Percentiles rank a stretch among this genome's conserved stretches.
Evolutionary conservation across 2,797 vertebrate genomes (phyloP).

Genomic region (Trachurus trachurus): DNA sequence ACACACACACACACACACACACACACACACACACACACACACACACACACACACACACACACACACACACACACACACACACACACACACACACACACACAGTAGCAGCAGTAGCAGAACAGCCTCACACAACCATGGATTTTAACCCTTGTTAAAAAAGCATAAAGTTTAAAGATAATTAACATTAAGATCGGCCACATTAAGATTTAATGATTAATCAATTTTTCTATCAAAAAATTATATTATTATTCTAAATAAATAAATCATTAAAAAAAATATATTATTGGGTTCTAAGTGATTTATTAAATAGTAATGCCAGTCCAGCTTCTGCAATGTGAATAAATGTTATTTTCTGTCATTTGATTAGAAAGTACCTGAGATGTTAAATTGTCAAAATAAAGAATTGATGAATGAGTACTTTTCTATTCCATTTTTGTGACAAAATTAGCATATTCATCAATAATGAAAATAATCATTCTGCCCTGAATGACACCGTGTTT

Average conservation of each 20-base stretch:
- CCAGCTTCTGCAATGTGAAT: no score
- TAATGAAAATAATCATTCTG: neutral
- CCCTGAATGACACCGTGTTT: no score
- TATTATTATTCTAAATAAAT: no score
- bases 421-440: no score
- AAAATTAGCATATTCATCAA: neutral
- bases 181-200: conserved; percentile 3
- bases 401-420: no score
- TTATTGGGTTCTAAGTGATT: neutral
- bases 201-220: neutral
- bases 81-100: no score
- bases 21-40: conserved; percentile 15
- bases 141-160: neutral
- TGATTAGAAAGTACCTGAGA: no score
- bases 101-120: neutral
- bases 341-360: no score
- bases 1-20: conserved; percentile 26
- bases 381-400: no score
- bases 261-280: no score
- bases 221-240: neutral
- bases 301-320: neutral
- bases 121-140: neutral
- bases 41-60: conserved; percentile 31
- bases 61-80: conserved; percentile 26
- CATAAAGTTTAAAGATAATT: neutral